Percentiles rank a stretch among this genome's conserved stretches.
Evolutionary conservation across 2,888 invertebrate genomes (phyloP).

Genomic region (Pachycephus smyrnensis): DNA sequence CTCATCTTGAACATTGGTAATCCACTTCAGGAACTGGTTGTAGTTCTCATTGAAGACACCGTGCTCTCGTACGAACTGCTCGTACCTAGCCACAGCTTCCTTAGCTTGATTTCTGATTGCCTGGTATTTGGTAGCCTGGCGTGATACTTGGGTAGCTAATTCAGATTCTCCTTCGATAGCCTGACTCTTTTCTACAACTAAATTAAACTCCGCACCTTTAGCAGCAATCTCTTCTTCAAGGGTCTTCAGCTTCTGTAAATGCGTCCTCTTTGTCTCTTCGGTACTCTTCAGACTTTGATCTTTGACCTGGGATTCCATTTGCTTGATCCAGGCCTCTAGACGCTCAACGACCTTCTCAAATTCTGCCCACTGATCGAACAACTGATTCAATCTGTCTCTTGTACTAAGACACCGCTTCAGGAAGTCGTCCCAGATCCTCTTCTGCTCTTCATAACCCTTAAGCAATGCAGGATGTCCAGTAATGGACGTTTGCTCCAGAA

Average conservation of each 20-base stretch:
- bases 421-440: slow-evolving; percentile 81
- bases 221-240: slow-evolving; percentile 78
- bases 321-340: slow-evolving; percentile 86
- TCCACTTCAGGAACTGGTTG: slow-evolving; percentile 79
- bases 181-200: slow-evolving; percentile 77
- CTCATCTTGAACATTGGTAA: slow-evolving; percentile 79
- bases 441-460: slow-evolving; percentile 80
- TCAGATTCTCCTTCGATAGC: slow-evolving; percentile 82
- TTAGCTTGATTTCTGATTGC: slow-evolving; percentile 83
- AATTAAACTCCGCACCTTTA: slow-evolving; percentile 77
- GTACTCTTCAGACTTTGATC: slow-evolving; percentile 91
- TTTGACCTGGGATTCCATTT: slow-evolving; percentile 86
- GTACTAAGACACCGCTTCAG: slow-evolving; percentile 78
- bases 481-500: slow-evolving; percentile 82
- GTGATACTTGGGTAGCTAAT: slow-evolving; percentile 79
- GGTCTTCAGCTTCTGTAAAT: slow-evolving; percentile 81
- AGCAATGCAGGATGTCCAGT: slow-evolving; percentile 81
- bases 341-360: slow-evolving; percentile 83
- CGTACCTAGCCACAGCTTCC: slow-evolving; percentile 86
- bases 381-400: slow-evolving; percentile 78
- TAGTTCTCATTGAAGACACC: slow-evolving; percentile 81
- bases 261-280: slow-evolving; percentile 83
- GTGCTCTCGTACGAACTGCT: slow-evolving; percentile 88
- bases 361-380: slow-evolving; percentile 84
- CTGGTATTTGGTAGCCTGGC: slow-evolving; percentile 84